phyloP scores from a whole-genome alignment of 2,888 invertebrate genomes.

The Zelleria hepariella region DNA sequence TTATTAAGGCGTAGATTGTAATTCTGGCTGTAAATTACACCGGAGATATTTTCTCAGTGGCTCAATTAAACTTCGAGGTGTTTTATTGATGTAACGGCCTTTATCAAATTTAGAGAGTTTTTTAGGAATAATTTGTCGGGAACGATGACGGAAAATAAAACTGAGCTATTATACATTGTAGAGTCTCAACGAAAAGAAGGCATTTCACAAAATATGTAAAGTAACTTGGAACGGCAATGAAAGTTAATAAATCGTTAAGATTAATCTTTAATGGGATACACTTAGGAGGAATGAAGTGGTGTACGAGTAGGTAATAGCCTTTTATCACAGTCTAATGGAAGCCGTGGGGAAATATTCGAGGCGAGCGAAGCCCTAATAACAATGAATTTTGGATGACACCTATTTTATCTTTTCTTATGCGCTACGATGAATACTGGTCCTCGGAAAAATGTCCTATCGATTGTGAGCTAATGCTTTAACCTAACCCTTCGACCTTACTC shows the following conservation, averaged over 20 bases:
- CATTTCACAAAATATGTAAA: neutral
- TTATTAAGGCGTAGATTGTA: constrained; percentile 44
- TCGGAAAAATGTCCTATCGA: neutral
- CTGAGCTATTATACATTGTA: neutral
- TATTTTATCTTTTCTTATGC: constrained; percentile 2
- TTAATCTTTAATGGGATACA: constrained; percentile 40
- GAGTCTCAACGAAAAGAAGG: neutral
- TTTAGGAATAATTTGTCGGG: constrained; percentile 9
- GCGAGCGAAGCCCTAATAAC: neutral
- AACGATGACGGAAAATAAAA: neutral
- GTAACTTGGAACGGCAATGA: neutral
- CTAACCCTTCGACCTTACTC: neutral
- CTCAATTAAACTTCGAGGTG: constrained; percentile 37
- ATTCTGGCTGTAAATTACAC: constrained; percentile 43
- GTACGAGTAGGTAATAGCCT: constrained; percentile 36
- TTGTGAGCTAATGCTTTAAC: neutral
- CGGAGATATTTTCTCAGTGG: constrained; percentile 42
- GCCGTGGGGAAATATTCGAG: constrained; percentile 5
- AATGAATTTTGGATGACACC: constrained; percentile 1
- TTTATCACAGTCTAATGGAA: constrained; percentile 47
- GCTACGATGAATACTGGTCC: neutral
- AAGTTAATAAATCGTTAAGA: constrained; percentile 17
- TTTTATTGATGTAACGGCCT: constrained; percentile 52
- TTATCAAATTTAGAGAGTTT: constrained; percentile 45
- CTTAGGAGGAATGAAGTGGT: constrained; percentile 47